Conservation (phyloP, 2,888 invertebrate species). For the Lycaena phlaeas region DNA sequence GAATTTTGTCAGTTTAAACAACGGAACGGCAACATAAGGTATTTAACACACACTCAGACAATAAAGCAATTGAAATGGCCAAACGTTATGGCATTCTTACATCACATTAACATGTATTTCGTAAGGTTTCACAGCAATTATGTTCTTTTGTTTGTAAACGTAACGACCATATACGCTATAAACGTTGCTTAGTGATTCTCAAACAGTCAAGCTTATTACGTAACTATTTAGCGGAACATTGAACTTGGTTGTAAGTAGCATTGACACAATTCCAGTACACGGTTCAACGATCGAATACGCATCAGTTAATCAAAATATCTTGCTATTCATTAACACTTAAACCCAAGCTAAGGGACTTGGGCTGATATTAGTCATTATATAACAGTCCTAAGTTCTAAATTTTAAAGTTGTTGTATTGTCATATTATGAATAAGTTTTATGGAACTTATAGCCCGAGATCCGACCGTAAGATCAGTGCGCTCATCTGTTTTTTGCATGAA, state of each 20-base stretch:
- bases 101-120: conserved; percentile 1
- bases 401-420: too few species aligned
- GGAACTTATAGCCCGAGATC: too few species aligned
- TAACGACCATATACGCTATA: conserved; percentile 16
- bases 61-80: background rate
- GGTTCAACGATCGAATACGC: conserved; percentile 39
- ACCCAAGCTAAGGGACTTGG: too few species aligned
- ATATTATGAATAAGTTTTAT: too few species aligned
- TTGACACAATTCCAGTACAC: conserved; percentile 50
- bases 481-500: too few species aligned
- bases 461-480: too few species aligned
- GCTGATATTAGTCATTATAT: too few species aligned
- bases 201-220: conserved; percentile 10
- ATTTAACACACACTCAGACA: background rate
- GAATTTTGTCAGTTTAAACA: background rate
- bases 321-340: too few species aligned
- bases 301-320: conserved; percentile 5
- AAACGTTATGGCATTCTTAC: background rate
- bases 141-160: conserved; percentile 2
- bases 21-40: too few species aligned
- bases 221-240: conserved; percentile 29
- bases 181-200: conserved; percentile 7
- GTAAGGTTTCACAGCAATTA: conserved; percentile 5
- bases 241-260: conserved; percentile 44
- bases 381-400: too few species aligned